Evolutionary conservation across 2,888 invertebrate genomes (phyloP), one percentile per base, ranked within the genome.

Genomic region (Diaphora mendica): DNA sequence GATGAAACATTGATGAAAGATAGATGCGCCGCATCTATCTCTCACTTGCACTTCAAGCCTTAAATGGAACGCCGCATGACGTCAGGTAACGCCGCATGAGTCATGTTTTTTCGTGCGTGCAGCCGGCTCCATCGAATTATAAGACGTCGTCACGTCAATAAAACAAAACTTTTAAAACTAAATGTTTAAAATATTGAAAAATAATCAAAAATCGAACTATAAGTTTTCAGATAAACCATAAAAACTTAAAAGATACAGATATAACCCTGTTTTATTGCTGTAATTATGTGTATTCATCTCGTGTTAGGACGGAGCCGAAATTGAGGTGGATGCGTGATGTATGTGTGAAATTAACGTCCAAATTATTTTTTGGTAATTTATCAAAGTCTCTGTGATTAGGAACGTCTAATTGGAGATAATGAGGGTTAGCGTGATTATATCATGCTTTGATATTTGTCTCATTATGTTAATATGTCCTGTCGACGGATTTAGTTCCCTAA

Each of bases 281-380:
- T 70, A 70, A 70, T 70, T 62, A 70, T 26, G 30, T 86, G 82
- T 84, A 87, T 87, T 85, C 82, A 85, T 85, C 84, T 85, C 86
- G 73, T 78, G 80, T 83, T 87, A 87, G 82, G 81, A 85, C 83
- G 88, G 85, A 86, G 86, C 79, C 78, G 71, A 82, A 86, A 86
- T 86, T 84, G 84, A 87, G 88, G 87, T 86, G 80, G 85, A 87
- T 87, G 83, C 70, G 75, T 85, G 83, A 82, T 79, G 80, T 85
- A 86, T 81, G 83, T 83, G 79, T 77, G 69, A 79, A 83, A 84
- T 84, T 83, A 83, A 84, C 77, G 84, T 77, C 81, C 70, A 79
- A 79, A 83, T 83, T 74, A 83, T 83, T 85, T 84, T 83, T 83
- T 77, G 81, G 79, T 84, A 83, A 84, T 84, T 83, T 83, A 85